Evolutionary conservation across 2,888 invertebrate species (phyloP), one percentile per base, ranked within the genome.

Genomic region (Coelinius sp.): DNA sequence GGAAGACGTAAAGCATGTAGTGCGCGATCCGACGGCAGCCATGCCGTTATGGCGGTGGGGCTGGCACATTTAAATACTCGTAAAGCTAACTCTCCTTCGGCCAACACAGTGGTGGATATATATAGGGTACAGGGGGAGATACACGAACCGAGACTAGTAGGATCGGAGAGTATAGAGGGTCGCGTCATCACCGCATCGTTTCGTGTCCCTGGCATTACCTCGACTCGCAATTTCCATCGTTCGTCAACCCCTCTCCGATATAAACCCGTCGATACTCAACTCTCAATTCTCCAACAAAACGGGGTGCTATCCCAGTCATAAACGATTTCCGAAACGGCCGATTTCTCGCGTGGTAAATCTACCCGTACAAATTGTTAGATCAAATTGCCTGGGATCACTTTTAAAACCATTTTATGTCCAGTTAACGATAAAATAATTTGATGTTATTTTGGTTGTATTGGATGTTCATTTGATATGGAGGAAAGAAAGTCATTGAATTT

Each of bases 1-100:
- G 46, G 73, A 78, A 77, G 76, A 78, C 75, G 72, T 59, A 76
- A 73, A 73, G 75, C 76, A 75, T 75, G 73, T 71, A 74, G 68
- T 73, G 64, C 74, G 77, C 77, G 72, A 79, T 82, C 83, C 83
- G 84, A 82, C 84, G 84, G 84, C 81, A 78, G 79, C 78, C 81
- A 80, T 79, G 77, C 76, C 77, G 74, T 73, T 78, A 75, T 71
- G 75, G 75, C 77, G 73, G 77, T 72, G 75, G 72, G 74, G 74
- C 76, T 75, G 74, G 77, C 77, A 79, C 80, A 81, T 80, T 80
- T 75, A 78, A 78, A 78, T 79, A 75, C 71, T 74, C 77, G 75
- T 78, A 77, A 77, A 76, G 73, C 75, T 76, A 75, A 77, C 78
- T 78, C 73, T 74, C 73, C 46, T 56, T 59, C 68, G 27, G 41